Evolutionary conservation across 2,888 invertebrate species (phyloP).

Genomic region (Drosophila subsilvestris): DNA sequence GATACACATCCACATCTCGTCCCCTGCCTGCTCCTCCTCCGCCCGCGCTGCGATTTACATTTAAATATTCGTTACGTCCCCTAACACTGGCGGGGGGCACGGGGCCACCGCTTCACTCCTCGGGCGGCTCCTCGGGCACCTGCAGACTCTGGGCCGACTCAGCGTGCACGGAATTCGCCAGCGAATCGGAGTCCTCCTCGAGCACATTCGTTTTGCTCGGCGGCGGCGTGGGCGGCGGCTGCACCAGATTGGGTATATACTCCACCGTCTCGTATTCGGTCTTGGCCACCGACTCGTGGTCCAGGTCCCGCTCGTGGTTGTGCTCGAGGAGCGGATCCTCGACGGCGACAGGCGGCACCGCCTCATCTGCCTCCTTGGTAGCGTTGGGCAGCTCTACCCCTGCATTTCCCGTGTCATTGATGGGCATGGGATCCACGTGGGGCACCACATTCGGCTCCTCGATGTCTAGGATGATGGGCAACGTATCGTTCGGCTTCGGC

Average conservation of each 20-base stretch:
- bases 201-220: constrained; percentile 65
- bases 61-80: constrained; percentile 48
- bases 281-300: constrained; percentile 71
- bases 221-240: constrained; percentile 56
- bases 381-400: not conserved
- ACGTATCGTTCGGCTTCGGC: constrained; percentile 62
- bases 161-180: constrained; percentile 83
- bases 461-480: constrained; percentile 69
- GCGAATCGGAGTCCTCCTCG: constrained; percentile 80
- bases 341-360: constrained; percentile 3
- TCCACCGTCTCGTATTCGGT: constrained; percentile 82
- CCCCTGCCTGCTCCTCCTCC: constrained; percentile 7
- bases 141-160: constrained; percentile 82
- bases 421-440: constrained; percentile 6
- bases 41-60: constrained; percentile 38
- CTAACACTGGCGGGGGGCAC: constrained; percentile 9
- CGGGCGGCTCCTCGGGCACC: constrained; percentile 84
- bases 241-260: constrained; percentile 77
- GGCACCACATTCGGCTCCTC: constrained; percentile 54
- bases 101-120: constrained; percentile 73
- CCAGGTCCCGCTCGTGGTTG: constrained; percentile 43
- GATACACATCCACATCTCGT: constrained; percentile 49
- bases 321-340: constrained; percentile 24
- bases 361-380: constrained; percentile 25
- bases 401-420: constrained; percentile 32